These are phyloP conservation scores for Condylura cristata DNA, from an alignment of 2,113 vertebrate genomes.

Conservation along the genomic window DNA sequence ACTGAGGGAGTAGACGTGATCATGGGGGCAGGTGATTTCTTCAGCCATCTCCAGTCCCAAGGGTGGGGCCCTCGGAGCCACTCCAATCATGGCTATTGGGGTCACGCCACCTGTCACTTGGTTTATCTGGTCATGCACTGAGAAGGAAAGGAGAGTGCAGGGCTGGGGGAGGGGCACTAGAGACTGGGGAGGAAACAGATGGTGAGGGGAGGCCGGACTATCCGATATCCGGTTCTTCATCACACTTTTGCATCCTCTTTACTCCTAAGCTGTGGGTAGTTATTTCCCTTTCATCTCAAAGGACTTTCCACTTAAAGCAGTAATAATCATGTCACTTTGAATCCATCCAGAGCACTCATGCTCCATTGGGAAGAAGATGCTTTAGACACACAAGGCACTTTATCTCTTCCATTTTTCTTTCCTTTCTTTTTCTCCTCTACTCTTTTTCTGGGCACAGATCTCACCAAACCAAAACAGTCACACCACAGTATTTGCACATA, in stretches of 20 bases:
- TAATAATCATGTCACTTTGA: neutral
- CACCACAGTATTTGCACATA: neutral
- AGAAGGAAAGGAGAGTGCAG: neutral
- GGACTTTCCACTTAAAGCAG: neutral
- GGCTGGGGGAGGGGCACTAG: neutral
- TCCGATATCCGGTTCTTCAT: neutral
- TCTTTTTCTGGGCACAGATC: neutral
- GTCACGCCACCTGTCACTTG: neutral
- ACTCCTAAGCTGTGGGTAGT: neutral
- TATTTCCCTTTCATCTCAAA: conserved; percentile 17
- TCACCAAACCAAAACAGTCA: neutral
- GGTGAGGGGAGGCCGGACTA: neutral
- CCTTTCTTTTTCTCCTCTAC: too few relatives aligned
- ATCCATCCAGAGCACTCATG: neutral
- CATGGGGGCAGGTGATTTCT: neutral
- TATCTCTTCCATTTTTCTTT: neutral
- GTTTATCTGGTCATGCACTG: neutral
- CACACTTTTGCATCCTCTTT: neutral
- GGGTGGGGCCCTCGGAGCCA: neutral
- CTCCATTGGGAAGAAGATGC: neutral
- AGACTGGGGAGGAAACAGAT: neutral
- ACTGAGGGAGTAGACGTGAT: accelerated
- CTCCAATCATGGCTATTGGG: neutral
- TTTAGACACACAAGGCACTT: neutral
- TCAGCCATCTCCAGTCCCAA: neutral